phyloP scores from a whole-genome alignment of 2,888 invertebrate species.

The Hypomecis punctinalis region DNA sequence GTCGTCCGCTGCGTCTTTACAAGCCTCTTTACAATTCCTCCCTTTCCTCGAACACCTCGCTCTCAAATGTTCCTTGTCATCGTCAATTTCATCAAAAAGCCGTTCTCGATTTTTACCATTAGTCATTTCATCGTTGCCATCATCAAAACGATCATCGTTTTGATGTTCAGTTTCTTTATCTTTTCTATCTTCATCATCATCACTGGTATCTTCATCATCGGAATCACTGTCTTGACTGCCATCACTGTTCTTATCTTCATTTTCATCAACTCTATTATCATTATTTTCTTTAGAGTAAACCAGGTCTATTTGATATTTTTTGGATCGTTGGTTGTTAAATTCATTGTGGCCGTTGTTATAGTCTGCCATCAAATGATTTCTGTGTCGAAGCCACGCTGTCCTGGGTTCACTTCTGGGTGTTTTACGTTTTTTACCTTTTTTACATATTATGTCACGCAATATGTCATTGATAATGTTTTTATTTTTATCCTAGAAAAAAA shows the following conservation, averaged over 20 bases:
- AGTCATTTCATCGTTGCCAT: neutral
- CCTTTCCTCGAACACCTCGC: slow-evolving; percentile 1
- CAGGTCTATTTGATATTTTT: neutral
- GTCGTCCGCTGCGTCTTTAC: neutral
- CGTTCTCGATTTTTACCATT: neutral
- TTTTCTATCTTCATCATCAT: neutral
- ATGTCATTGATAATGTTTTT: neutral
- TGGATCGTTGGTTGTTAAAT: no score
- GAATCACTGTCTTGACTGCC: no score
- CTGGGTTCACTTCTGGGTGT: neutral
- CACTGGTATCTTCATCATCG: neutral
- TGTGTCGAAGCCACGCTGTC: neutral
- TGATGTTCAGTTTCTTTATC: neutral
- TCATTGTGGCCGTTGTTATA: neutral
- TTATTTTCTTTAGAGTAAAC: neutral
- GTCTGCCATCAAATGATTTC: neutral
- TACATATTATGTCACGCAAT: neutral
- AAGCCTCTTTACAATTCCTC: slow-evolving; percentile 7
- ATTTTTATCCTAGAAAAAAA: neutral
- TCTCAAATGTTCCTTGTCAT: neutral
- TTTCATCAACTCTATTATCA: neutral
- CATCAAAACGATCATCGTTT: neutral
- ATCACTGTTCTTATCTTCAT: neutral
- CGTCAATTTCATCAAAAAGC: no score
- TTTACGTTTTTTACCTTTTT: neutral